Conservation (phyloP, 2,113 vertebrate genomes). For the Malurus melanocephalus region DNA sequence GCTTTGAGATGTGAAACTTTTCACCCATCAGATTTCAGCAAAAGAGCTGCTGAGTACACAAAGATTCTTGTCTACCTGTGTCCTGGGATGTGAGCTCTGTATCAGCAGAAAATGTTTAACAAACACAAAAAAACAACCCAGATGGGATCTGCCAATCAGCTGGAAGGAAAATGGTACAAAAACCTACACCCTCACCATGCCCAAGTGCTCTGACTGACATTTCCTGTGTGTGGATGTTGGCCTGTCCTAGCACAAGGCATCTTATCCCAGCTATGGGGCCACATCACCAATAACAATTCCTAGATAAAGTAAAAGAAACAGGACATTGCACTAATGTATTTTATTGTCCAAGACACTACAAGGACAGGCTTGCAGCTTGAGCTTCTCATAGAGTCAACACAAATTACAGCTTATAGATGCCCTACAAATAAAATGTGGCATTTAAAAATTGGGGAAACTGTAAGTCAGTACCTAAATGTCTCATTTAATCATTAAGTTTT, state of each 20-base stretch:
- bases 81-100: neutral
- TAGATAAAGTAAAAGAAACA: neutral
- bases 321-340: neutral
- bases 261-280: neutral
- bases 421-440: neutral
- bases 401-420: neutral
- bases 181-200: neutral
- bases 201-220: neutral
- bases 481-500: neutral
- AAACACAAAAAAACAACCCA: neutral
- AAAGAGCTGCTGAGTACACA: neutral
- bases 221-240: neutral
- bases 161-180: neutral
- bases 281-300: neutral
- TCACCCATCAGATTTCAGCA: neutral
- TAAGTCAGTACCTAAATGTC: neutral
- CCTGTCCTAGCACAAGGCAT: neutral
- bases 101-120: neutral
- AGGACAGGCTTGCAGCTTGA: neutral
- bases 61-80: neutral
- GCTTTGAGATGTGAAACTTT: neutral
- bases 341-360: neutral
- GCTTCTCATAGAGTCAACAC: neutral
- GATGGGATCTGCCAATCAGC: neutral
- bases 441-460: neutral